These are phyloP conservation scores for Mormyrus hasselquistii DNA, from an alignment of 2,797 vertebrate species.

Conservation along the genomic window DNA sequence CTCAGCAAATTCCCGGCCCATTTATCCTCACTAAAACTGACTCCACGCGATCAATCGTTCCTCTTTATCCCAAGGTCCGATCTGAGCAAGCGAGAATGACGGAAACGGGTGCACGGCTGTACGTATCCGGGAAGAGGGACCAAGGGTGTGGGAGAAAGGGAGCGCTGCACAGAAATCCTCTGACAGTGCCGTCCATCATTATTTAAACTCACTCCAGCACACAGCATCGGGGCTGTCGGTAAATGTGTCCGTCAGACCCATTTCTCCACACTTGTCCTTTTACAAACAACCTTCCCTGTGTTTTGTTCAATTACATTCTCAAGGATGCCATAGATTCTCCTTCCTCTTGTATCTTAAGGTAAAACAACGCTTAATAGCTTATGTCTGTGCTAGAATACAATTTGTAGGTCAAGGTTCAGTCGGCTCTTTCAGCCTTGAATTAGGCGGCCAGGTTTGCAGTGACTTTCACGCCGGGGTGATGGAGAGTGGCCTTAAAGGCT, in stretches of 20 bases:
- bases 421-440: background rate
- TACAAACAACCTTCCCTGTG: background rate
- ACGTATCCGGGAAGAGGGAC: background rate
- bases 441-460: background rate
- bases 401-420: background rate
- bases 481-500: background rate
- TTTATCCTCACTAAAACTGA: background rate
- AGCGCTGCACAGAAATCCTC: background rate
- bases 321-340: slow-evolving; percentile 3
- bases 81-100: background rate
- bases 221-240: background rate
- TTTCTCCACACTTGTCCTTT: background rate
- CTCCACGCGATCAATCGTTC: background rate
- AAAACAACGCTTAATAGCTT: background rate
- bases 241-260: background rate
- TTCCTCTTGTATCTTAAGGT: background rate
- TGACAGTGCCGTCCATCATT: background rate
- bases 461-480: background rate
- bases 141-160: background rate
- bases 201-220: background rate
- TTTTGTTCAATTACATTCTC: slow-evolving; percentile 3
- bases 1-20: background rate
- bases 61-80: background rate
- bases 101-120: background rate
- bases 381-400: background rate